Evolutionary conservation across 2,113 vertebrate genomes (phyloP).

Genomic region (Syngnathus floridae): DNA sequence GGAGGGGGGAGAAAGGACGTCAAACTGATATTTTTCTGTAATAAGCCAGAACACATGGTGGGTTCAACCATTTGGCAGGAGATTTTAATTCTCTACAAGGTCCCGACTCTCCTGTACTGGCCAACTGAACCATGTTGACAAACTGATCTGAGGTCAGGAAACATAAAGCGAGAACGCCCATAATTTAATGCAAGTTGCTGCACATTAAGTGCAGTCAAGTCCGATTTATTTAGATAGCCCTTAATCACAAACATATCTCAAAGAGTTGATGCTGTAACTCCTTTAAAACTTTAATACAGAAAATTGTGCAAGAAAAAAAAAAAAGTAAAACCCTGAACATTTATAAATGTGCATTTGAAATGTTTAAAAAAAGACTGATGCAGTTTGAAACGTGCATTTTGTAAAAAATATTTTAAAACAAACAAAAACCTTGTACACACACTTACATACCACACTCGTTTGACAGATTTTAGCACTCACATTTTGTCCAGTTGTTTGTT

Average conservation of each 20-base stretch:
- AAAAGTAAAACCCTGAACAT: no score
- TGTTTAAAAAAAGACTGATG: no score
- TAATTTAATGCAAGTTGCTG: constrained; percentile 13
- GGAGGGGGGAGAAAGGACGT: neutral
- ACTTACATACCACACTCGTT: neutral
- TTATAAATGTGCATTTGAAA: no score
- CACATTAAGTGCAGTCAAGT: neutral
- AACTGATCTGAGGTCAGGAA: constrained; percentile 41
- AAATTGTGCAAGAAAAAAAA: no score
- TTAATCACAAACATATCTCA: no score
- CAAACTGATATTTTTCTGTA: neutral
- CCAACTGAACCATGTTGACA: constrained; percentile 26
- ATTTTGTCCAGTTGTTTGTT: constrained; percentile 99
- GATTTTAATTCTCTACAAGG: constrained; percentile 11
- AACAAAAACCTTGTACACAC: no score
- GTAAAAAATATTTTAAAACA: no score
- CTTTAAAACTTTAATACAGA: no score
- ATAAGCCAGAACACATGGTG: constrained; percentile 5
- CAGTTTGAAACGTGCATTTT: no score
- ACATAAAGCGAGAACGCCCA: neutral
- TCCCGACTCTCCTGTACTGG: constrained; percentile 21
- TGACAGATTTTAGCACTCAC: constrained; percentile 64
- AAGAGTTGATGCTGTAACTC: no score
- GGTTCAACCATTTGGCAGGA: constrained; percentile 20
- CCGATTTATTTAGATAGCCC: no score